Base-by-base conservation (phyloP, 2,888 invertebrate species). In the Ethmia dodecea region DNA sequence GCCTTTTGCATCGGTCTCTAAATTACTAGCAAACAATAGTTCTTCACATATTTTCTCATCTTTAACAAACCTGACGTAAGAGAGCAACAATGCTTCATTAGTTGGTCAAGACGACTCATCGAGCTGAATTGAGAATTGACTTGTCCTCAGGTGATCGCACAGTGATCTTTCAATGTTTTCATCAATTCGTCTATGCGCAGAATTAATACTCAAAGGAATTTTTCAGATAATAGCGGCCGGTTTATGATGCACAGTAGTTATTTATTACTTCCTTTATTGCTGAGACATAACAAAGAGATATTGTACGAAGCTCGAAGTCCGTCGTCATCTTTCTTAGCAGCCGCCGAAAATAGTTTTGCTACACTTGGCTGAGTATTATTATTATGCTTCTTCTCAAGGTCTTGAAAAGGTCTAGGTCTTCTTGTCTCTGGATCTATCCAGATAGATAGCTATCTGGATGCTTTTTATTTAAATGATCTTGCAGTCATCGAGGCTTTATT, bases 241-340 rank as follows among this genome's bases (percentile, higher is more conserved):
- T 50, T 52, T 54, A 47, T 61, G 51, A 40, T 59, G 14, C 39
- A 59, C 46, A 51, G 44, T 44, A 40, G 40, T 47, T 51, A 57
- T 42, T 44, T n/a, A 44, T 45, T 31, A 44, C 42, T 43, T 46
- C 40, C 2, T 47, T 45, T 42, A 46, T 40, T 38, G 43, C 45
- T 28, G 41, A 35, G 16, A 47, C 43, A 29, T 34, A 44, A 41
- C 41, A 43, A 42, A 12, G 27, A 30, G 16, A 30, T 30, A 30
- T 30, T 30, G 16, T 30, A 30, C 5, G 41, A 37, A 39, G 41
- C 45, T 45, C 42, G 42, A 43, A 48, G 43, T 47, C 43, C 42
- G 43, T 47, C 43, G 9, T 47, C 45, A 10, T 49, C 46, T 43
- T 46, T 41, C 40, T 51, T 44, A 39, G 47, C 38, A 42, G 39